A percentile compares a stretch with the other conserved stretches of the same genome.
Evolutionary conservation across 2,113 vertebrate species (phyloP).

Genomic region (Catagonus wagneri): DNA sequence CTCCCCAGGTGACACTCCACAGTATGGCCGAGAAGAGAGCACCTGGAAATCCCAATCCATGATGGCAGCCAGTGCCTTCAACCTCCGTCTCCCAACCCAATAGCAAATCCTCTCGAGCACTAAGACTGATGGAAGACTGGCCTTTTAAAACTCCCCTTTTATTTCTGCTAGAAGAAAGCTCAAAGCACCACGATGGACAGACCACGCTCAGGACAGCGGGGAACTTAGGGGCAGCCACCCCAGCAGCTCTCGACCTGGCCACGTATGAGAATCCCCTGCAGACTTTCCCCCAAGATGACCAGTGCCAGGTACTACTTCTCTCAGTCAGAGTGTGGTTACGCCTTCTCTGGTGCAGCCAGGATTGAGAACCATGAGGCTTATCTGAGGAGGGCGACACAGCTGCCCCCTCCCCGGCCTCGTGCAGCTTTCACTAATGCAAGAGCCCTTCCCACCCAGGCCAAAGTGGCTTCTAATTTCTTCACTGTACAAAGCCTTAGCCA

Average conservation of each 20-base stretch:
- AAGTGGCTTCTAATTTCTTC: neutral
- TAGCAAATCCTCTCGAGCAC: neutral
- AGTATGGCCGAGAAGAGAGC: neutral
- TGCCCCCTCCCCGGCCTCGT: neutral
- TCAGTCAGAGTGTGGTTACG: neutral
- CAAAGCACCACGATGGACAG: neutral
- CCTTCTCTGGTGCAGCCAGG: neutral
- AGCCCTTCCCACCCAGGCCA: neutral
- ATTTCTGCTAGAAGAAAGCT: neutral
- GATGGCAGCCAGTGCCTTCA: neutral
- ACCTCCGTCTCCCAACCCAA: neutral
- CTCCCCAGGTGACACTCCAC: neutral
- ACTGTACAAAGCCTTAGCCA: neutral
- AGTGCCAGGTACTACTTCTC: neutral
- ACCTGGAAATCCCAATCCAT: neutral
- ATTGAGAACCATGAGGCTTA: neutral
- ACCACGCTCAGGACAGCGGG: neutral
- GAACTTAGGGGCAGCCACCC: neutral
- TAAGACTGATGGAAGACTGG: neutral
- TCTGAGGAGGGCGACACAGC: neutral
- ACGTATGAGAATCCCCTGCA: neutral
- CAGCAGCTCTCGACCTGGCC: neutral
- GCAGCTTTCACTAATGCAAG: constrained; percentile 32
- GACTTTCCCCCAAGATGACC: neutral
- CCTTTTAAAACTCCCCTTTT: neutral